Evolutionary conservation across 92 coral and sea anemone genomes (phyloP), one percentile per base, ranked within the genome.

Genomic region (Desmophyllum pertusum): DNA sequence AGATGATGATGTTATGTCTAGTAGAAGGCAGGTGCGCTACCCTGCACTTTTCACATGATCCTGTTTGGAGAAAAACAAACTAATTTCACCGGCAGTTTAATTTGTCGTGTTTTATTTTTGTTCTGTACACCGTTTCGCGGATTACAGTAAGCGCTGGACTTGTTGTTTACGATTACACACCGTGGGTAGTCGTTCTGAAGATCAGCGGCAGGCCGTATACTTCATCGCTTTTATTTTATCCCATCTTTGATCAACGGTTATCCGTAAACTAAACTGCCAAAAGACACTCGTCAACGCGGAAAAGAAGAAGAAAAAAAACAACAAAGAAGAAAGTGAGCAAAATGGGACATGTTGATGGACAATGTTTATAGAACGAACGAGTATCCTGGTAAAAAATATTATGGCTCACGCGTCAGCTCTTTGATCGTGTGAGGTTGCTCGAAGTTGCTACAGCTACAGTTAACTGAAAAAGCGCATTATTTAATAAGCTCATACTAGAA

Each of bases 401-500:
- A 45, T 52, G 35, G 45, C 36, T 65, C 71, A 66, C 84, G 76
- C 72, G 72, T 33, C 51, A 67, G 66, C 76, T 21, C 31, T 15
- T 67, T 42, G 43, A 79, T 64, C 70, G 63, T 21, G 10, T 0
- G 8, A 17, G 36, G 8, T n/a, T n/a, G 50, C 30, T 63, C 57
- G 64, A 35, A 73, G 35, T 51, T 41, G 25, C 73, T 2, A 1
- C 3, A 5, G 1, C 2, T 5, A 6, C 41, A 78, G 55, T 27
- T 8, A 35, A 10, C 75, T 21, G 15, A 25, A n/a, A 29, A 5
- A 23, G 33, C 27, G 48, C 3, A 14, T 37, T 25, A 27, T n/a
- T n/a, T n/a, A n/a, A n/a, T n/a, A n/a, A n/a, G n/a, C n/a, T n/a
- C n/a, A n/a, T n/a, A n/a, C n/a, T n/a, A n/a, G n/a, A n/a, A 76